A percentile compares a stretch with the other conserved stretches of the same genome.
phyloP scores from a whole-genome alignment of 2,113 vertebrate genomes.

The Apodemus sylvaticus region DNA sequence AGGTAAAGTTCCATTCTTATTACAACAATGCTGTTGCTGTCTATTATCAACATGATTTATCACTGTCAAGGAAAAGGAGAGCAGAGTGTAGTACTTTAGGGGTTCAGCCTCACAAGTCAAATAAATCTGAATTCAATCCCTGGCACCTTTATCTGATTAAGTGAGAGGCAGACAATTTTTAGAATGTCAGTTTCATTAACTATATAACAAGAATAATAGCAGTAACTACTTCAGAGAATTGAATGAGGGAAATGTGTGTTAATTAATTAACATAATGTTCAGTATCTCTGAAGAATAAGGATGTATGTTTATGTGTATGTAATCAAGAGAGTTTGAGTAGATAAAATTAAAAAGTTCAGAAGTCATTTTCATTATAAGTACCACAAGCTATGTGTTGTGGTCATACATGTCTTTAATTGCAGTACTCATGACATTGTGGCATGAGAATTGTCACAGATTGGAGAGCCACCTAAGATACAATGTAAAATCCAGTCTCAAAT shows the following conservation, averaged over 20 bases:
- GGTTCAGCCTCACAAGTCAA: neutral
- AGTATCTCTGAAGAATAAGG: conserved; percentile 13
- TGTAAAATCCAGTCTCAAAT: neutral
- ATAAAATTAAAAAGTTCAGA: neutral
- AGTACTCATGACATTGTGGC: neutral
- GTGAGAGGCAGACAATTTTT: conserved; percentile 1
- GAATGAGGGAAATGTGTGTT: conserved; percentile 31
- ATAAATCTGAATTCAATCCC: neutral
- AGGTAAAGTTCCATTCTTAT: neutral
- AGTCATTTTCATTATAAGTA: conserved; percentile 26
- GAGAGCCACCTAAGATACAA: neutral
- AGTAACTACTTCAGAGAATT: conserved; percentile 21
- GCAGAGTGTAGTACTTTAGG: conserved; percentile 15
- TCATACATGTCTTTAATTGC: neutral
- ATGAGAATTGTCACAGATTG: neutral
- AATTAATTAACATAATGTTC: conserved; percentile 11
- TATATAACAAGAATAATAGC: conserved; percentile 13
- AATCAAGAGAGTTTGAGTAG: conserved; percentile 9
- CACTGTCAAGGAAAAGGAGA: neutral
- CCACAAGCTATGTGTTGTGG: neutral
- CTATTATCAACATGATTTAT: neutral
- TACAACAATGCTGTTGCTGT: neutral
- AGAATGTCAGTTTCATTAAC: conserved; percentile 22
- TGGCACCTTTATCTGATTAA: conserved; percentile 5
- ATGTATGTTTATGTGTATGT: neutral